These are phyloP conservation scores for Lepilemur septentrionalis DNA, from an alignment of 2,797 vertebrate species.

Conservation along the genomic window DNA sequence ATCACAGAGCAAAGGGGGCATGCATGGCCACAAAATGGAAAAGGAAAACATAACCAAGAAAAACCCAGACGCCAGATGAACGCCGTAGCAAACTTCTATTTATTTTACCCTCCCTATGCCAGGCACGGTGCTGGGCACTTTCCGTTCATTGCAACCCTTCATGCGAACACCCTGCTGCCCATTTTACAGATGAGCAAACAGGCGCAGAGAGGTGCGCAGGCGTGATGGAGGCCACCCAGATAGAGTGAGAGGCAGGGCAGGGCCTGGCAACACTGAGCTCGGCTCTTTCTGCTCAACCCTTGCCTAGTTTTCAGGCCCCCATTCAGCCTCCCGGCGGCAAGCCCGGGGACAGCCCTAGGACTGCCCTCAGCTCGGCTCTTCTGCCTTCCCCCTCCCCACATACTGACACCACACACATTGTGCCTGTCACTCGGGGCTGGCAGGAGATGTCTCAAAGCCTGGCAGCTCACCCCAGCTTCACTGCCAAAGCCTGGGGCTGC, in stretches of 20 bases:
- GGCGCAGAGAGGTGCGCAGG: neutral
- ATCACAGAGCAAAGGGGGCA: neutral
- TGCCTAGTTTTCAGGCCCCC: neutral
- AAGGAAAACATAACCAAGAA: neutral
- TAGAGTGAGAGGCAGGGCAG: neutral
- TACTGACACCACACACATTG: neutral
- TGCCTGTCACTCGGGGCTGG: neutral
- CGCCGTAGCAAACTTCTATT: neutral
- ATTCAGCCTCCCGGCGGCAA: neutral
- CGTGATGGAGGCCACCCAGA: neutral
- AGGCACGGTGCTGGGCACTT: neutral
- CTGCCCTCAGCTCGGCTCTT: neutral
- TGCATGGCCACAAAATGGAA: neutral
- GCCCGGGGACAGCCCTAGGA: neutral
- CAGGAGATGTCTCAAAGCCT: neutral
- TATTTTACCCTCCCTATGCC: neutral
- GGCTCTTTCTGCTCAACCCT: neutral
- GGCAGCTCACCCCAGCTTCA: neutral
- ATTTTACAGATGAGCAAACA: neutral
- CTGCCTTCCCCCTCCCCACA: neutral
- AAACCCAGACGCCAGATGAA: neutral
- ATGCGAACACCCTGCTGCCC: neutral
- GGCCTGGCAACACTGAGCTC: neutral
- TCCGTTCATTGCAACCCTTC: neutral
- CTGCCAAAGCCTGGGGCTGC: slow-evolving; percentile 6